phyloP scores from a whole-genome alignment of 2,113 vertebrate species.

The Todiramphus chloris region DNA sequence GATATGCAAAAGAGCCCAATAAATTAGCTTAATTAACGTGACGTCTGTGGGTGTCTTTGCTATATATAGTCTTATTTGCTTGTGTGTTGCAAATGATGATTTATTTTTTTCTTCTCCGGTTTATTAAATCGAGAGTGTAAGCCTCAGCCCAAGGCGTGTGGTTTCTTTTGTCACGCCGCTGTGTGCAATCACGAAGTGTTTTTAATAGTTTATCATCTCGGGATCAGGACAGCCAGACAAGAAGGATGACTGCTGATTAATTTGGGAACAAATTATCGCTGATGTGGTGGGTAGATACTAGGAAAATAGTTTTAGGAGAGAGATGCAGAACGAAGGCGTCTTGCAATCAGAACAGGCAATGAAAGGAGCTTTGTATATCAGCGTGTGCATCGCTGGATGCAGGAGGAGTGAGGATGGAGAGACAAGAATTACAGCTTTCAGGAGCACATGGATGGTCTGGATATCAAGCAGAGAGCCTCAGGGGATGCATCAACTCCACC shows the following conservation, averaged over 20 bases:
- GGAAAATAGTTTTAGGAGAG: conserved; percentile 44
- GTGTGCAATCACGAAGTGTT: accelerated
- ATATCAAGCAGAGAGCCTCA: conserved; percentile 44
- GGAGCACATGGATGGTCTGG: conserved; percentile 26
- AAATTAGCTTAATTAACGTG: accelerated
- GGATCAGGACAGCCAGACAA: background rate
- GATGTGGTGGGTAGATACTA: background rate
- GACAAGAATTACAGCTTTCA: background rate
- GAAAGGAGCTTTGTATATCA: conserved; percentile 1
- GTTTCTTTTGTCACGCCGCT: background rate
- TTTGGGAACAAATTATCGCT: background rate
- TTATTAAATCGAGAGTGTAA: background rate
- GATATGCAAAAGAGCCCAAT: background rate
- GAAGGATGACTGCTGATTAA: background rate
- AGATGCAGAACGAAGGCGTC: conserved; percentile 15
- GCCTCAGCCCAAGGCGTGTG: accelerated
- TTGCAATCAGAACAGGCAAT: background rate
- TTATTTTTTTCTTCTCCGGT: background rate
- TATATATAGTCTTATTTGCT: background rate
- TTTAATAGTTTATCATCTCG: background rate
- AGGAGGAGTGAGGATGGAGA: conserved; percentile 57
- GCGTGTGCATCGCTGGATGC: conserved; percentile 60
- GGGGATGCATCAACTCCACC: background rate
- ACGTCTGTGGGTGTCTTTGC: background rate
- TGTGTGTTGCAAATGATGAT: background rate